Percentiles rank a stretch among this genome's conserved stretches.
phyloP scores from a whole-genome alignment of 2,888 invertebrate genomes.

The Hesperia comma region DNA sequence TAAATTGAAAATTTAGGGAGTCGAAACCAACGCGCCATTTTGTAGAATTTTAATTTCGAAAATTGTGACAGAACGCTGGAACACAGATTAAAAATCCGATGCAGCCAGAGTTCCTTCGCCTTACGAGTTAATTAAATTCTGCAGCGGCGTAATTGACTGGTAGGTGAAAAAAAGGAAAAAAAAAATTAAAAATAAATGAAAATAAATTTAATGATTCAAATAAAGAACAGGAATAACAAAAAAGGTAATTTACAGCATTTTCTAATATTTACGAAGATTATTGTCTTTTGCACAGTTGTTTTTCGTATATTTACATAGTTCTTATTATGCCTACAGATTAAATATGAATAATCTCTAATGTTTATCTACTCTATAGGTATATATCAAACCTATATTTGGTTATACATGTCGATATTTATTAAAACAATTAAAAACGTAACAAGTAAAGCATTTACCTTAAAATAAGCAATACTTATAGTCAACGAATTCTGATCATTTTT shows the following conservation, averaged over 20 bases:
- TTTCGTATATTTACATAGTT: slow-evolving; percentile 39
- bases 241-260: slow-evolving; percentile 37
- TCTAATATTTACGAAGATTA: slow-evolving; percentile 51
- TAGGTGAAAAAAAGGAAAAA: slow-evolving; percentile 60
- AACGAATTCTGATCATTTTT: slow-evolving; percentile 46
- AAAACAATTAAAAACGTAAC: slow-evolving; percentile 50
- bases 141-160: slow-evolving; percentile 72
- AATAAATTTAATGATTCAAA: slow-evolving; percentile 49
- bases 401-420: neutral
- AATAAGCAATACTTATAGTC: slow-evolving; percentile 43
- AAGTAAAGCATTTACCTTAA: slow-evolving; percentile 26
- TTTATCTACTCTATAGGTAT: slow-evolving; percentile 16
- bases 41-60: slow-evolving; percentile 1
- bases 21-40: slow-evolving; percentile 58
- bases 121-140: slow-evolving; percentile 25
- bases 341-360: slow-evolving; percentile 38
- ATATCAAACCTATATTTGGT: neutral
- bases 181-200: slow-evolving; percentile 54
- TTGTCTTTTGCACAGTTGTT: slow-evolving; percentile 68
- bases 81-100: neutral
- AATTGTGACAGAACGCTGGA: neutral
- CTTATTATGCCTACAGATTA: slow-evolving; percentile 44
- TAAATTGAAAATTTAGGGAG: slow-evolving; percentile 84
- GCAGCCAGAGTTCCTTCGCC: neutral
- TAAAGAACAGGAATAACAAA: slow-evolving; percentile 42